Percentiles rank a stretch among this genome's conserved stretches.
These are phyloP conservation scores for Aporophyla nigra DNA, from an alignment of 2,888 invertebrate species.

Conservation along the genomic window DNA sequence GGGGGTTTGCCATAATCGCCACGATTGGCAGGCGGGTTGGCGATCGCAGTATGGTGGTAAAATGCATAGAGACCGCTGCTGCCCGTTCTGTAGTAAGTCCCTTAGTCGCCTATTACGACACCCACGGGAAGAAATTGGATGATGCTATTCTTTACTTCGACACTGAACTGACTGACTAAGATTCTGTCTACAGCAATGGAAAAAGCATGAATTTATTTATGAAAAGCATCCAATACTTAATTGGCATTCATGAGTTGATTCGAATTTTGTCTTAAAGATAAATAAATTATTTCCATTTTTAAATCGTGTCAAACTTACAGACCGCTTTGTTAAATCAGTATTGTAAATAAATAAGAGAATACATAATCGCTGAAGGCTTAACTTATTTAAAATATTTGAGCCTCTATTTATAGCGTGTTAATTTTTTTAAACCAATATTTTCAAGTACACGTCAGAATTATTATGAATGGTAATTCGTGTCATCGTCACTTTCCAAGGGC, in stretches of 20 bases:
- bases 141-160: too few relatives aligned
- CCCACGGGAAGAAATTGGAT: too few relatives aligned
- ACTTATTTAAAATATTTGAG: conserved; percentile 26
- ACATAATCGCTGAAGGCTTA: conserved; percentile 13
- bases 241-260: neutral
- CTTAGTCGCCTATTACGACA: too few relatives aligned
- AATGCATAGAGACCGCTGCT: too few relatives aligned
- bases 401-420: neutral
- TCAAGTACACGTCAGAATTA: neutral
- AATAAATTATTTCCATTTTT: neutral
- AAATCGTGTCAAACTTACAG: neutral
- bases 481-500: neutral
- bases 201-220: neutral
- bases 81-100: too few relatives aligned
- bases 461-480: conserved; percentile 9
- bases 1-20: too few relatives aligned
- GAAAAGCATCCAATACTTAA: neutral
- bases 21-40: too few relatives aligned
- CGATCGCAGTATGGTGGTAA: too few relatives aligned
- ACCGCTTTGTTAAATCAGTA: conserved; percentile 5
- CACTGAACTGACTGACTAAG: too few relatives aligned
- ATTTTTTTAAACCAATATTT: conserved; percentile 36
- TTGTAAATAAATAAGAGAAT: conserved; percentile 11
- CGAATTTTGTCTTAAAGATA: too few relatives aligned
- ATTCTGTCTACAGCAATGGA: neutral